A percentile compares a stretch with the other conserved stretches of the same genome.
Conservation (phyloP, 2,113 vertebrate species). For the Tupaia tana region DNA sequence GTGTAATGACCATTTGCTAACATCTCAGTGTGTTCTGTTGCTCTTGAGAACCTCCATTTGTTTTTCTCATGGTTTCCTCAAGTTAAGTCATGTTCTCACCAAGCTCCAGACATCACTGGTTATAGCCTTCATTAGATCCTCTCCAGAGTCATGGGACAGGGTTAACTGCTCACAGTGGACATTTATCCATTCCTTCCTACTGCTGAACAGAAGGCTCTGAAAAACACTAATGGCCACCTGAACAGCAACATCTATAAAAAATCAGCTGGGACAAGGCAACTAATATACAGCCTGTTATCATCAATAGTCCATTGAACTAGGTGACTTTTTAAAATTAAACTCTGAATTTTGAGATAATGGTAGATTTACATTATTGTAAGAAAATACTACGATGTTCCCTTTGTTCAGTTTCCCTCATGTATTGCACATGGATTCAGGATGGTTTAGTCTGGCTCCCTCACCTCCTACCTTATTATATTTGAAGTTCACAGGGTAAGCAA, state of each 20-base stretch:
- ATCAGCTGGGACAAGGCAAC: not conserved
- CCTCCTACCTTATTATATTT: too few relatives aligned
- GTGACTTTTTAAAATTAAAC: not conserved
- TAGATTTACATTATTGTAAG: constrained; percentile 5
- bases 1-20: not conserved
- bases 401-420: not conserved
- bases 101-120: not conserved
- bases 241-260: not conserved
- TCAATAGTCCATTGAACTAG: not conserved
- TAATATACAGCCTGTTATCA: not conserved
- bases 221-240: not conserved
- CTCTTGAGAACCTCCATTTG: not conserved
- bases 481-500: too few relatives aligned
- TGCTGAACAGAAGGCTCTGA: not conserved
- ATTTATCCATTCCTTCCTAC: not conserved
- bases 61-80: not conserved
- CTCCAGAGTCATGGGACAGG: not conserved
- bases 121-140: not conserved
- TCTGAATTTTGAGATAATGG: constrained; percentile 10
- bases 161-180: not conserved
- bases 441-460: too few relatives aligned
- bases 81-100: not conserved
- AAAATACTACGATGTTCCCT: not conserved
- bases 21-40: not conserved
- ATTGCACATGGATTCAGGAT: too few relatives aligned